These are phyloP conservation scores for Syngnathus scovelli DNA, from an alignment of 2,113 vertebrate genomes.

Conservation along the genomic window DNA sequence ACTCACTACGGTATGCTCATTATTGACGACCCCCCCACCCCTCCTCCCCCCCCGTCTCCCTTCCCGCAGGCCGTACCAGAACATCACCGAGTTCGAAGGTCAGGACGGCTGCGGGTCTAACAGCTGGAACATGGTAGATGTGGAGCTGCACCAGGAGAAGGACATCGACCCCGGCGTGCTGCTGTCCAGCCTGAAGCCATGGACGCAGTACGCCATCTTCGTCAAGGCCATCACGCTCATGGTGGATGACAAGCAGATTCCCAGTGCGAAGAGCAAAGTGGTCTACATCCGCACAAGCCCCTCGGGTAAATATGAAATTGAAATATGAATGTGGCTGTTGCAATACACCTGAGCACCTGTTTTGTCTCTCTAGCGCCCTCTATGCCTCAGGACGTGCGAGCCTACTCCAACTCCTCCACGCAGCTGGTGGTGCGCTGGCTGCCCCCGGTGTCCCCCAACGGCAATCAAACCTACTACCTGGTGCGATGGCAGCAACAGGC, in stretches of 20 bases:
- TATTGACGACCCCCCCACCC: not conserved
- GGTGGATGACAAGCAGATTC: slow-evolving; percentile 84
- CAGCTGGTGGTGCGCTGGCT: slow-evolving; percentile 93
- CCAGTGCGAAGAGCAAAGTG: slow-evolving; percentile 91
- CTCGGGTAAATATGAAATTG: slow-evolving; percentile 72
- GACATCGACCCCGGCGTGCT: slow-evolving; percentile 82
- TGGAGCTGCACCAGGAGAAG: slow-evolving; percentile 84
- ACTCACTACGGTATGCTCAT: not conserved
- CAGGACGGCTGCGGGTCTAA: slow-evolving; percentile 95
- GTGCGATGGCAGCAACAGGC: slow-evolving; percentile 94
- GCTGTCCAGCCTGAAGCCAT: slow-evolving; percentile 84
- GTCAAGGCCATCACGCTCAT: slow-evolving; percentile 92
- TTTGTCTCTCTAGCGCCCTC: slow-evolving; percentile 77
- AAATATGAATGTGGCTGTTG: no score
- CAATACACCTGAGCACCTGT: not conserved
- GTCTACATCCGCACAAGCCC: slow-evolving; percentile 93
- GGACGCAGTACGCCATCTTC: slow-evolving; percentile 94
- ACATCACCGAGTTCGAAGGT: slow-evolving; percentile 90
- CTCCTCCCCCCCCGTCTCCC: not conserved
- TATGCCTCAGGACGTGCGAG: slow-evolving; percentile 87
- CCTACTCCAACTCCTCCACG: slow-evolving; percentile 89
- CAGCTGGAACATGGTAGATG: slow-evolving; percentile 97
- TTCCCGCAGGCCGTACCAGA: slow-evolving; percentile 72
- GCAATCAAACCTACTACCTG: slow-evolving; percentile 91
- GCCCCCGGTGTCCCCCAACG: slow-evolving; percentile 85